Base-by-base conservation (phyloP, 2,113 vertebrate species). In the Nycticorax nycticorax region DNA sequence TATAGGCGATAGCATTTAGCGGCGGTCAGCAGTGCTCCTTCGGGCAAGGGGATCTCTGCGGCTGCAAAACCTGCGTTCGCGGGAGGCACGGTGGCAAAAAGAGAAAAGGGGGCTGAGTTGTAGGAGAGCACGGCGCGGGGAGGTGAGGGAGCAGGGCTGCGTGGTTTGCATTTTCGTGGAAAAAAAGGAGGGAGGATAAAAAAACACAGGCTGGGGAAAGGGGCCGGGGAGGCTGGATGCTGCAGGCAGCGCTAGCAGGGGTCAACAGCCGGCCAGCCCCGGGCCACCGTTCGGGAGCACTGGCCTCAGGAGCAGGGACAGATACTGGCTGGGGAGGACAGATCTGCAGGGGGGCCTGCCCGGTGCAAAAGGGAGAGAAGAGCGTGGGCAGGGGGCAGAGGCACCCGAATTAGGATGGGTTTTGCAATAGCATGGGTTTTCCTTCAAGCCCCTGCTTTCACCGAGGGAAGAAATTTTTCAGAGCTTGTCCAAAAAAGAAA, bases 241-340 rank as follows among this genome's bases (percentile, higher is more conserved):
- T 60, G 23, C 4, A 1, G 68, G 76, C 71, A 85, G 72, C 13
- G 9, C 32, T 59, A 67, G 43, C 2, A 7, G 26, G 71, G 91
- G 86, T 95, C 86, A 96, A 89, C 33, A 94, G 81, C 56, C 15
- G 2, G 47, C 56, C 81, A 95, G 60, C 27, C 41, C 72, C 0
- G 6, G 52, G 47, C 43, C 69, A 75, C 0, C 0, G 3, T 72
- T 66, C 68, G 66, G 69, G 92, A 87, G 68, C 88, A 91, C 17
- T 93, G 95, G 60, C 92, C 94, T 93, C 9, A 1, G 57, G 69
- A 89, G 21, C 86, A 92, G 48, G 50, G 56, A 76, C 53, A 92
- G 71, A 88, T 41, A 85, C 11, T 0, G 4, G 7, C 81, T 85
- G 62, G 56, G 39, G 52, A 94, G 73, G 77, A 81, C 39, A 57